Percentiles rank a stretch among this genome's conserved stretches.
phyloP scores from a whole-genome alignment of 2,797 vertebrate species.

The Sebastes oblongus region DNA sequence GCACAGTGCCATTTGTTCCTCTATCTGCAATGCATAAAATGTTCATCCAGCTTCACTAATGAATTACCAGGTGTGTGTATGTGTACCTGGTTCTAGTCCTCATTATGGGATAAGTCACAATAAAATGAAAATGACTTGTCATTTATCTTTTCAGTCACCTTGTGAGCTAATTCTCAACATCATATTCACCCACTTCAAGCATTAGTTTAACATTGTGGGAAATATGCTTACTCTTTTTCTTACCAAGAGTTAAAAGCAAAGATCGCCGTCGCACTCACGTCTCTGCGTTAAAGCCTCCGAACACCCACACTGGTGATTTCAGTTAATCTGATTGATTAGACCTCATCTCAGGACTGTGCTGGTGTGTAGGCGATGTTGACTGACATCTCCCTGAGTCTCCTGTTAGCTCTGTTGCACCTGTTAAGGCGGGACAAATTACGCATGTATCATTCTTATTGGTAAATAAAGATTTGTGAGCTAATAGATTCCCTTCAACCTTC shows the following conservation, averaged over 20 bases:
- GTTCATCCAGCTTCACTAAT: conserved; percentile 51
- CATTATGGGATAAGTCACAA: neutral
- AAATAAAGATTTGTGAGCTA: no score
- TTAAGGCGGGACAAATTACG: neutral
- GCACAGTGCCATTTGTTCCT: conserved; percentile 62
- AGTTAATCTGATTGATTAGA: neutral
- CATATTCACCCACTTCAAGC: neutral
- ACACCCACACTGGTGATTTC: neutral
- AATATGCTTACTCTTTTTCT: neutral
- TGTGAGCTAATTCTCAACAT: neutral
- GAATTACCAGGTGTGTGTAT: conserved; percentile 38
- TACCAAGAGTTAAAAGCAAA: neutral
- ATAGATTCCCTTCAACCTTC: neutral
- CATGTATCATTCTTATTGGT: neutral
- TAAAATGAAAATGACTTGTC: conserved; percentile 6
- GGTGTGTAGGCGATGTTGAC: neutral
- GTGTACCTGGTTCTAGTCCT: neutral
- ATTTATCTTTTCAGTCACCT: conserved; percentile 27
- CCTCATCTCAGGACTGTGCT: neutral
- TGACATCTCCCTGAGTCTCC: neutral
- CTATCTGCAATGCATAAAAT: conserved; percentile 57
- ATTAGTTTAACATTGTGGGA: neutral
- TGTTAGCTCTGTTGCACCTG: neutral
- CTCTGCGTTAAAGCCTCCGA: neutral
- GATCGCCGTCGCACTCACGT: neutral